A percentile compares a stretch with the other conserved stretches of the same genome.
Evolutionary conservation across 2,888 invertebrate species (phyloP).

Genomic region (Cenopis cana): DNA sequence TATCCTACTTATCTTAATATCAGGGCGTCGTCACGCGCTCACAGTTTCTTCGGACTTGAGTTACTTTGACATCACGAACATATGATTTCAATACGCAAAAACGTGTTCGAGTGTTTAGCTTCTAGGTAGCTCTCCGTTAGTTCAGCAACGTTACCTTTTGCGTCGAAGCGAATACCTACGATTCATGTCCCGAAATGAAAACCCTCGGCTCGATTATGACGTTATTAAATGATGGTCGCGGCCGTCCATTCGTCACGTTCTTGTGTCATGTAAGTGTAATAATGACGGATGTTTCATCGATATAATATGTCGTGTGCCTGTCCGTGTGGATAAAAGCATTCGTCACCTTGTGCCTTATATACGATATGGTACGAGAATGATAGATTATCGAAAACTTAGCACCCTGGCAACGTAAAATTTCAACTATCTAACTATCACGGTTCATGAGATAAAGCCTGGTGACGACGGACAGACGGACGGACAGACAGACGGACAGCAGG

Average conservation of each 20-base stretch:
- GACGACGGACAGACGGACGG: too few species aligned
- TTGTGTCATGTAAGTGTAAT: neutral
- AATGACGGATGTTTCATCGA: neutral
- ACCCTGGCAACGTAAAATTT: neutral
- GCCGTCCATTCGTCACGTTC: neutral
- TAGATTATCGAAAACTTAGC: neutral
- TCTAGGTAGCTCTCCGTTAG: neutral
- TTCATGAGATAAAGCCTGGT: too few species aligned
- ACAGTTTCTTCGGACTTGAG: neutral
- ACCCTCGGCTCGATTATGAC: neutral
- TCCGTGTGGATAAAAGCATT: neutral
- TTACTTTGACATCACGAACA: neutral
- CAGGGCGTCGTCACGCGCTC: neutral
- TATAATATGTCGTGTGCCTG: neutral
- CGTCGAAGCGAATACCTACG: neutral
- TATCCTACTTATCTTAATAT: neutral
- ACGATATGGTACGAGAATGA: neutral
- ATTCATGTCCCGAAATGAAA: neutral
- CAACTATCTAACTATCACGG: too few species aligned
- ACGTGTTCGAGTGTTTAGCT: neutral
- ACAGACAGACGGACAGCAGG: too few species aligned
- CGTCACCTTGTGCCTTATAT: neutral
- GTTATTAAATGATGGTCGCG: neutral
- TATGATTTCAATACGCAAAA: neutral
- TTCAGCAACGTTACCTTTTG: too few species aligned